Base-by-base conservation (phyloP, 2,797 vertebrate genomes). In the Chaenodraco wilsoni region DNA sequence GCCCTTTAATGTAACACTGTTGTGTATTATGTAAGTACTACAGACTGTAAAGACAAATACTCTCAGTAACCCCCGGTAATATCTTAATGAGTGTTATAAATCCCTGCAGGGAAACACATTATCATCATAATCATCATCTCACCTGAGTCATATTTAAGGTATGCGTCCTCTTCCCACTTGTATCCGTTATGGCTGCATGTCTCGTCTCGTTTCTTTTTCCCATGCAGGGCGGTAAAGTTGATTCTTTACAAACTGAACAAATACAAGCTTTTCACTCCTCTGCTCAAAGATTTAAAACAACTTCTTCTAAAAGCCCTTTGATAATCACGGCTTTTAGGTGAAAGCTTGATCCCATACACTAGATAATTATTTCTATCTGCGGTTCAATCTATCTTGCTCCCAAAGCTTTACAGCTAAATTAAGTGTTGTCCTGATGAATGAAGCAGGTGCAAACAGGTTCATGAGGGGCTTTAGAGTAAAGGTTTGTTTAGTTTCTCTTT, bases 161-260 rank as follows among this genome's bases (percentile, higher is more conserved):
- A 71, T 81, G 82, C 1, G 52, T 15, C 49, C 49, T 74, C 50
- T 66, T 31, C 41, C 21, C 17, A 8, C 44, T 19, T 44, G 3
- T 13, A 41, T 54, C n/a, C 1, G 1, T 1, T 1, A 19, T 10
- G 2, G 23, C 3, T 16, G 10, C 85, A 15, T 48, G 88, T 57
- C 73, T 70, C 12, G 4, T 75, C 88, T 65, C 85, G 87, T 78
- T 52, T 71, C 52, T 19, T 33, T 41, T n/a, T 27, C 27, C 70
- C 4, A n/a, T 0, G 5, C 16, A 9, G 7, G 7, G 45, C 65
- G 65, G 40, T 2, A 3, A 14, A 9, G 46, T 45, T 23, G 10
- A 11, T 33, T 46, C 55, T 49, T 57, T 31, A 46, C 60, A 65
- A 65, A 52, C 50, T 13, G 62, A 72, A 76, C 41, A 72, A 73